These are phyloP conservation scores for Gymnosoma rotundatum DNA, from an alignment of 2,888 invertebrate species.

Conservation along the genomic window DNA sequence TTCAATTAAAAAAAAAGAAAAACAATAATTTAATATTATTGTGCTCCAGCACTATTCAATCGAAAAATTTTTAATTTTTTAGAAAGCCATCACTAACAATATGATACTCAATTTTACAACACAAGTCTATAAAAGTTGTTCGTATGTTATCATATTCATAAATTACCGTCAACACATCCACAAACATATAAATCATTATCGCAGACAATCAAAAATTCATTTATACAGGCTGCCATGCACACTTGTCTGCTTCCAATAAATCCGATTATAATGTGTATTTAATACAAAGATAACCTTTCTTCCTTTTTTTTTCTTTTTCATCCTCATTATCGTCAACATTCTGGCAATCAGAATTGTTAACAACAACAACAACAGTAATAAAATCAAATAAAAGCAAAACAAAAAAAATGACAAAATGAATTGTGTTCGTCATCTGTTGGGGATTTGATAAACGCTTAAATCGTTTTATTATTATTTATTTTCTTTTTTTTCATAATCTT, in stretches of 20 bases:
- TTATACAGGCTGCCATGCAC: background rate
- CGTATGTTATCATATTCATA: too few relatives aligned
- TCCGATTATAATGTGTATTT: slow-evolving; percentile 51
- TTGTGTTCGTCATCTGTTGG: slow-evolving; percentile 11
- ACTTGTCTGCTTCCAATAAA: slow-evolving; percentile 25
- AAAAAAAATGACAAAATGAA: slow-evolving; percentile 1
- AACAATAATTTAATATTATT: too few relatives aligned
- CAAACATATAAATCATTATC: background rate
- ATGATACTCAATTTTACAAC: slow-evolving; percentile 2
- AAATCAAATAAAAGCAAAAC: slow-evolving; percentile 12
- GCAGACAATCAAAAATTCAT: background rate
- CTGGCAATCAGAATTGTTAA: background rate
- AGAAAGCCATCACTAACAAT: background rate
- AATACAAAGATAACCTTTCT: slow-evolving; percentile 9
- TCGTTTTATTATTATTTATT: slow-evolving; percentile 14
- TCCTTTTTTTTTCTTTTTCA: background rate
- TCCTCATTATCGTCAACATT: slow-evolving; percentile 6
- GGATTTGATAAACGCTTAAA: slow-evolving; percentile 46
- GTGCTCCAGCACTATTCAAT: too few relatives aligned
- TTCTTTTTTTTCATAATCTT: background rate
- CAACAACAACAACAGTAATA: slow-evolving; percentile 6
- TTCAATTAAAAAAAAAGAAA: too few relatives aligned
- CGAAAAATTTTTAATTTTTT: background rate
- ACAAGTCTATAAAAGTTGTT: background rate
- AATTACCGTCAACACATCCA: background rate